Evolutionary conservation across 2,888 invertebrate genomes (phyloP), one percentile per base, ranked within the genome.

Genomic region (Drosophila prostipennis): DNA sequence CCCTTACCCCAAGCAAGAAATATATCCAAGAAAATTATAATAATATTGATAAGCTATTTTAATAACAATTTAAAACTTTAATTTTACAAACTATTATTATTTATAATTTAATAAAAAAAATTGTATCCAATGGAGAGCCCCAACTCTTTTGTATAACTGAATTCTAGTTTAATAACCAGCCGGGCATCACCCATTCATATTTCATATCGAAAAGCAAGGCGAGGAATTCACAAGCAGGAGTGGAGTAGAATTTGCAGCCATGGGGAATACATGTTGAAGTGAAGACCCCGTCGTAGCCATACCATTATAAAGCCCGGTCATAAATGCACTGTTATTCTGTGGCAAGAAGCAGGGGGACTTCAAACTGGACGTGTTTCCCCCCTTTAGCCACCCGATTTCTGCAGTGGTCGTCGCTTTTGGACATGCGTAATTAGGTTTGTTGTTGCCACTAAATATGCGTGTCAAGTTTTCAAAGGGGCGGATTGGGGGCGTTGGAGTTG

Each of bases 401-500:
- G 74, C 77, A 75, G 58, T 52, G 63, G 72, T 59, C 53, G 55
- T 68, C 57, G 78, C 78, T 70, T 72, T 74, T 75, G 76, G 76
- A 81, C 86, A 86, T 85, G 80, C 78, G 86, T 87, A 84, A 87
- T 84, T 84, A 87, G 86, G 86, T 87, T 87, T 82, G 83, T 74
- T 78, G 86, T 75, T 77, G 78, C 73, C 83, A 80, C 86, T 82
- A 84, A 86, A 84, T 86, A 84, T 84, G 86, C 88, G 86, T 84
- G 83, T 85, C 87, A 78, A 85, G 88, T 79, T 71, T 85, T 63
- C 60, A 71, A 61, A 57, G 68, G 74, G 51, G 59, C 32, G 39
- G 64, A 49, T 23, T 19, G 55, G 19, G 19, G 48, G 45, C 34
- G 45, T 29, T 8, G 29, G 46, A 29, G 14, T 11, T 6, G 32